A percentile compares a stretch with the other conserved stretches of the same genome.
These are phyloP conservation scores for Kradibia gibbosae DNA, from an alignment of 1,140 invertebrate genomes.

Conservation along the genomic window DNA sequence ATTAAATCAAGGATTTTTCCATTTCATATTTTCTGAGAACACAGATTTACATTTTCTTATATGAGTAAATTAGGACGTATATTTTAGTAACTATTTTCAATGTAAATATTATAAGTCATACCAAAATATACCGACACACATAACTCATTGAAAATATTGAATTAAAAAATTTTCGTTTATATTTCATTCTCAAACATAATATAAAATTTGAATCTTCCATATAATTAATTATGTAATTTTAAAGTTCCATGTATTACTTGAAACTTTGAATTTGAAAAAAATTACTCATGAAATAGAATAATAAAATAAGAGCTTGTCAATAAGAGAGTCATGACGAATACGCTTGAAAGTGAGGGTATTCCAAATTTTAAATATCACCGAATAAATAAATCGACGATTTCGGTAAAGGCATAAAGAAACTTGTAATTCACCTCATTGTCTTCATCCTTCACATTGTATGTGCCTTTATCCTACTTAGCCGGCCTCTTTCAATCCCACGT, in stretches of 20 bases:
- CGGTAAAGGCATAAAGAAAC: not conserved
- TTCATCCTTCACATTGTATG: constrained; percentile 1
- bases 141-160: not conserved
- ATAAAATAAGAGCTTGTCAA: too few species aligned
- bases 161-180: not conserved
- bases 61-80: not conserved
- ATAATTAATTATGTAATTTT: too few species aligned
- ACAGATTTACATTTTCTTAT: not conserved
- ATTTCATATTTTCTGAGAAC: not conserved
- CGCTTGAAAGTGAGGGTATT: too few species aligned
- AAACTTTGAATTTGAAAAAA: too few species aligned
- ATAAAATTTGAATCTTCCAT: too few species aligned
- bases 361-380: not conserved
- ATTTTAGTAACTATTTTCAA: not conserved
- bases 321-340: too few species aligned
- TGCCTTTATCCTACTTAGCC: not conserved
- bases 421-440: not conserved
- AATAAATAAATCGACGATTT: not conserved
- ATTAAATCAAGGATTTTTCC: not conserved
- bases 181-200: too few species aligned
- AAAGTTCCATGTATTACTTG: too few species aligned
- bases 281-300: too few species aligned
- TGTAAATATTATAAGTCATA: not conserved
- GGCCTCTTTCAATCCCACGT: not conserved
- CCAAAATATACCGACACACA: not conserved